Evolutionary conservation across 2,888 invertebrate genomes (phyloP), one percentile per base, ranked within the genome.

Genomic region (Chrysolina oricalcia): DNA sequence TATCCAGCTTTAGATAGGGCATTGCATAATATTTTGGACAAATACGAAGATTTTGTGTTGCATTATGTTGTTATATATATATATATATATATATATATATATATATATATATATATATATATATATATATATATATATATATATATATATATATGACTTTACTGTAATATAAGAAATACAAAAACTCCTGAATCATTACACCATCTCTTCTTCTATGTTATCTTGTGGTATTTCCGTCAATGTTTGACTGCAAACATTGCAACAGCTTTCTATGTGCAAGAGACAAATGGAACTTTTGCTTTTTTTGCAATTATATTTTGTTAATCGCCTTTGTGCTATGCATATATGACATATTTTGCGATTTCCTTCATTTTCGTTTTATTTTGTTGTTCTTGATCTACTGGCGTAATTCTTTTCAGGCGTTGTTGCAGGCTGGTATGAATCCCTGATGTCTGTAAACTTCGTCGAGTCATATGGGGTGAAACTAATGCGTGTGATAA

Each of bases 221-320:
- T 50, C 17, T 50, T 50, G 48, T 50, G 48, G 48, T 50, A 50
- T 50, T 50, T 50, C 48, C 17, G 48, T 50, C 48, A 17, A 50
- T 50, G 48, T 50, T 50, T 1, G 48, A 50, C 48, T 50, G 48
- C 48, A 50, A 9, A 50, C 17, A 50, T 50, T 50, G 48, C 48
- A 17, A 50, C n/a, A 50, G 48, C 17, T 8, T 50, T 50, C 48
- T 50, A 50, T 43, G 43, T 43, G 9, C 43, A 9, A 4, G 43
- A 11, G 43, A 43, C 43, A 43, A 43, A 43, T 50, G 48, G 48
- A n/a, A 17, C 17, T 50, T 17, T 50, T 2, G 48, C 48, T 17
- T 50, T 17, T 19, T 50, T 50, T 50, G 48, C 48, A 50, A 19
- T 50, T 50, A 50, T 50, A 50, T 50, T 50, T 50, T 19, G 43